Conservation (phyloP, 1,140 invertebrate genomes). For the Zaprionus davidi region DNA sequence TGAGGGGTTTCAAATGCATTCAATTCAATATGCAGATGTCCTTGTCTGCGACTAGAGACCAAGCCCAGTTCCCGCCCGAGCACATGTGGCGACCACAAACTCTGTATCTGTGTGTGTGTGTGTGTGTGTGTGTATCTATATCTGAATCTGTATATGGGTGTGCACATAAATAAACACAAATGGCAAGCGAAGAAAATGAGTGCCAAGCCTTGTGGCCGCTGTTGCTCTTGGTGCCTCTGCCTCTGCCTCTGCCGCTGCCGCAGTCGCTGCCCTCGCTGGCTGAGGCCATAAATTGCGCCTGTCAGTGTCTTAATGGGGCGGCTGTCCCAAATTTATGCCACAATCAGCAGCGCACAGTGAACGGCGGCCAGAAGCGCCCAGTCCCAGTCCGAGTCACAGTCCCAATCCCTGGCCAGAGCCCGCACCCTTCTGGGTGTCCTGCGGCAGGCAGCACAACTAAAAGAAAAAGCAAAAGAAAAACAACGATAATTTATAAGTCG, state of each 20-base stretch:
- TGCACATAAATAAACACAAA: slow-evolving; percentile 49
- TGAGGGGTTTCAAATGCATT: slow-evolving; percentile 18
- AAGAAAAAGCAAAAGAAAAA: slow-evolving; percentile 71
- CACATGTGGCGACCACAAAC: slow-evolving; percentile 22
- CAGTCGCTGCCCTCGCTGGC: slow-evolving; percentile 41
- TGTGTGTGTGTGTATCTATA: slow-evolving; percentile 14
- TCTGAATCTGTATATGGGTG: slow-evolving; percentile 26
- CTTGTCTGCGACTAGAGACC: slow-evolving; percentile 10
- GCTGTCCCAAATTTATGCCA: slow-evolving; percentile 77
- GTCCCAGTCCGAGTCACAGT: background rate
- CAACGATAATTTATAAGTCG: slow-evolving; percentile 83
- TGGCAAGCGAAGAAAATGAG: slow-evolving; percentile 72
- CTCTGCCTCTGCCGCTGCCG: background rate
- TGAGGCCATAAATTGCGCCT: slow-evolving; percentile 78
- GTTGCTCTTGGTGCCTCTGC: background rate
- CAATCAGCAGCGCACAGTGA: slow-evolving; percentile 65
- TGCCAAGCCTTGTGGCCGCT: slow-evolving; percentile 56
- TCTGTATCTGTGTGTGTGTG: slow-evolving; percentile 6
- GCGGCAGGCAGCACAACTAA: slow-evolving; percentile 59
- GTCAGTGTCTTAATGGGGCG: slow-evolving; percentile 80
- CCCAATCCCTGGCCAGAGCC: slow-evolving; percentile 5
- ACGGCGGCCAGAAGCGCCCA: slow-evolving; percentile 8
- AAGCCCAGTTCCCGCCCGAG: slow-evolving; percentile 5
- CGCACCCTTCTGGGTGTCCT: slow-evolving; percentile 74
- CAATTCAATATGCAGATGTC: slow-evolving; percentile 15